Conservation (phyloP, 1,140 invertebrate species). For the Megathymus violae region DNA sequence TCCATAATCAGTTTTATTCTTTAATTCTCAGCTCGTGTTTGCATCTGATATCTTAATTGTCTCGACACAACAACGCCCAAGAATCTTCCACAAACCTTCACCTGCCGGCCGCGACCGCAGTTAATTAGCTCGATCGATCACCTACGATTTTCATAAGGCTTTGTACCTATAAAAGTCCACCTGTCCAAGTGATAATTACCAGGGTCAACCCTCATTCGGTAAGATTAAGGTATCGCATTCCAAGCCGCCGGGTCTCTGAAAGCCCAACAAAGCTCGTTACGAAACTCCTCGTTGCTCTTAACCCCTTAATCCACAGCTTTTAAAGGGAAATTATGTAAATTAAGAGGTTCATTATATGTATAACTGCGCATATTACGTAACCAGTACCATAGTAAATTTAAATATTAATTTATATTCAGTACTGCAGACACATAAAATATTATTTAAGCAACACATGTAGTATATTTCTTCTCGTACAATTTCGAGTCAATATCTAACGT, state of each 20-base stretch:
- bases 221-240: constrained; percentile 21
- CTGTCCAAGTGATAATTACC: constrained; percentile 18
- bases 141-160: too few species aligned
- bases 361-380: constrained; percentile 2
- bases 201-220: constrained; percentile 24
- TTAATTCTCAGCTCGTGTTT: too few species aligned
- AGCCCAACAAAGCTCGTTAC: constrained; percentile 30
- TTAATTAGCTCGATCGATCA: too few species aligned
- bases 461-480: background rate
- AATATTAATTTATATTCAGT: too few species aligned
- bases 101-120: too few species aligned
- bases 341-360: constrained; percentile 24
- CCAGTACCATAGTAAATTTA: background rate
- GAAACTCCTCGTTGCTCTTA: constrained; percentile 26
- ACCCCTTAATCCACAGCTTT: constrained; percentile 29
- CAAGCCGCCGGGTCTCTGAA: constrained; percentile 3
- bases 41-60: too few species aligned
- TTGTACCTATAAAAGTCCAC: background rate
- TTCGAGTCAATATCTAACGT: constrained; percentile 19
- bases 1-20: too few species aligned
- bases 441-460: too few species aligned
- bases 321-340: constrained; percentile 32
- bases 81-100: too few species aligned
- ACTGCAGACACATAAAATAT: too few species aligned
- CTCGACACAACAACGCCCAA: too few species aligned